A percentile compares a stretch with the other conserved stretches of the same genome.
These are phyloP conservation scores for Enteromius mattozi DNA, from an alignment of 2,797 vertebrate species.

Conservation along the genomic window DNA sequence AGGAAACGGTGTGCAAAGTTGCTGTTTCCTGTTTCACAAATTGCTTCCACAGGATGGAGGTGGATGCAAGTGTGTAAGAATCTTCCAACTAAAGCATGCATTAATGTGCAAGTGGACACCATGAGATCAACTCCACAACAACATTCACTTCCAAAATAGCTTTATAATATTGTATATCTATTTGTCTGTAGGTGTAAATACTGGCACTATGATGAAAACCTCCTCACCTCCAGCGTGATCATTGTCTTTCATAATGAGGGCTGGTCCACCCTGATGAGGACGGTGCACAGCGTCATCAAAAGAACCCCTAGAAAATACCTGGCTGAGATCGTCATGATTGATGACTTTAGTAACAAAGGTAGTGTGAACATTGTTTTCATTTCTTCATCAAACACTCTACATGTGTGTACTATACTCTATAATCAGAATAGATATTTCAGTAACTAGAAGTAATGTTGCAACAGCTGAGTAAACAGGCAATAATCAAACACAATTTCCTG, in stretches of 20 bases:
- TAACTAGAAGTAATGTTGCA: neutral
- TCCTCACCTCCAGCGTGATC: constrained; percentile 92
- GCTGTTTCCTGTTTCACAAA: constrained; percentile 51
- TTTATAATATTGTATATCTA: constrained; percentile 29
- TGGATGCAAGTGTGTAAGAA: neutral
- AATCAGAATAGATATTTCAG: neutral
- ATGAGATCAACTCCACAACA: neutral
- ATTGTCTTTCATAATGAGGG: constrained; percentile 99
- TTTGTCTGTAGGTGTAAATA: constrained; percentile 88
- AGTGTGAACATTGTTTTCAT: constrained; percentile 33
- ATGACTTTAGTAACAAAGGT: constrained; percentile 99
- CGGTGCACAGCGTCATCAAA: constrained; percentile 97
- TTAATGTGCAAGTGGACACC: neutral
- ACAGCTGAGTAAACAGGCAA: neutral
- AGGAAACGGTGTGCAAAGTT: constrained; percentile 53
- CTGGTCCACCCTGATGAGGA: constrained; percentile 98
- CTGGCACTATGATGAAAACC: constrained; percentile 94
- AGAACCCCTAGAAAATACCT: constrained; percentile 92
- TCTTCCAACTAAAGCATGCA: neutral
- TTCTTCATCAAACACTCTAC: neutral
- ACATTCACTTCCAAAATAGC: neutral
- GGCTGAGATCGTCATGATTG: constrained; percentile 97
- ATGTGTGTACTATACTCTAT: neutral
- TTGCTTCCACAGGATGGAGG: constrained; percentile 27
- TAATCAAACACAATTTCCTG: neutral